Evolutionary conservation across 2,888 invertebrate species (phyloP).

Genomic region (Agrotis clavis): DNA sequence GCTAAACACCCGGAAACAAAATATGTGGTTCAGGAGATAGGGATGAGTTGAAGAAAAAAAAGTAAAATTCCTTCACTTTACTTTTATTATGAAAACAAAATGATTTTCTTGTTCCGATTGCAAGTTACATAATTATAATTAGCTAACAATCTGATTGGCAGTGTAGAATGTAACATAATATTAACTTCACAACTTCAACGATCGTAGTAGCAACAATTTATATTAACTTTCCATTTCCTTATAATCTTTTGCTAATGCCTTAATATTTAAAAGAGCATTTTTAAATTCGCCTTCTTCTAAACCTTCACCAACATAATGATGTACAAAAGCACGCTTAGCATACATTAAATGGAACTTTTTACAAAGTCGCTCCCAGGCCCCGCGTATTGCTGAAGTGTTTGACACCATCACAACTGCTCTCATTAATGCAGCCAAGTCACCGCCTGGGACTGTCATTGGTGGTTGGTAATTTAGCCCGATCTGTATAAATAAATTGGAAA

Average conservation of each 20-base stretch:
- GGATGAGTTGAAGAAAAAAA: no score
- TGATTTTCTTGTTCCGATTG: slow-evolving; percentile 1
- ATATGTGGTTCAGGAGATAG: no score
- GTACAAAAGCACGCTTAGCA: slow-evolving; percentile 96
- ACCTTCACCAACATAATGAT: slow-evolving; percentile 95
- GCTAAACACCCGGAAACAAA: no score
- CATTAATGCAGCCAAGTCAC: slow-evolving; percentile 94
- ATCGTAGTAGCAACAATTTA: slow-evolving; percentile 53
- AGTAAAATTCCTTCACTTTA: no score
- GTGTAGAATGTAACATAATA: not conserved
- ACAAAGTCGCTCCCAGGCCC: slow-evolving; percentile 95
- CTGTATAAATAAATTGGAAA: slow-evolving; percentile 75
- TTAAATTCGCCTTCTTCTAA: slow-evolving; percentile 93
- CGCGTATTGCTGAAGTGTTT: slow-evolving; percentile 95
- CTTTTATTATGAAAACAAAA: not conserved
- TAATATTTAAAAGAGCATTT: slow-evolving; percentile 92
- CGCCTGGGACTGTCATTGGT: slow-evolving; percentile 94
- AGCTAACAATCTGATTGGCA: not conserved
- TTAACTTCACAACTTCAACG: not conserved
- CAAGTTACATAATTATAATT: slow-evolving; percentile 8
- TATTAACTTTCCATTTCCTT: slow-evolving; percentile 91
- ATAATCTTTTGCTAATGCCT: slow-evolving; percentile 93
- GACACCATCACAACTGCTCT: slow-evolving; percentile 96
- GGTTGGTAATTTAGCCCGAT: slow-evolving; percentile 94
- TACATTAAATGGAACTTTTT: slow-evolving; percentile 96